Conservation (phyloP, 1,140 invertebrate species). For the Arctopsyche grandis region DNA sequence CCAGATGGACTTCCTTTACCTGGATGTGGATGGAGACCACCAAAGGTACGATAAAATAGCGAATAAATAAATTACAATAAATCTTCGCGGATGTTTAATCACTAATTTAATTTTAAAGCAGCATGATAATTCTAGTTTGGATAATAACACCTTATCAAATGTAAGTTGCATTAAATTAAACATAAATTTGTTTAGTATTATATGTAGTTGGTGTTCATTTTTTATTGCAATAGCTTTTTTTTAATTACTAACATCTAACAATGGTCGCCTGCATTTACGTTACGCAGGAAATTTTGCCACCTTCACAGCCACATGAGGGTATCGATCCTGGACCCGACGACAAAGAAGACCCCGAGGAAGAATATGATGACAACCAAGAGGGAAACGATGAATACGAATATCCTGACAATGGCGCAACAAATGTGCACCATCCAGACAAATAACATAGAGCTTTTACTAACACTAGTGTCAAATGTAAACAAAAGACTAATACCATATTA, state of each 20-base stretch:
- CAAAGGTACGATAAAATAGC: conserved; percentile 71
- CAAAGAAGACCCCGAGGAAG: conserved; percentile 61
- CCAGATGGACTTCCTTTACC: conserved; percentile 92
- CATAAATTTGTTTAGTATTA: neutral
- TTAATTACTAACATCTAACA: conserved; percentile 5
- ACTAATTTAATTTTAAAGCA: conserved; percentile 41
- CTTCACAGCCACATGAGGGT: conserved; percentile 55
- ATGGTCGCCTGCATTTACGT: neutral
- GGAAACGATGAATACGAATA: conserved; percentile 69
- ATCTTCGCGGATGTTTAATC: neutral
- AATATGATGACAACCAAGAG: conserved; percentile 67
- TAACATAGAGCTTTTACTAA: conserved; percentile 54
- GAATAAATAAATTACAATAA: neutral
- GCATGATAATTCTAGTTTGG: conserved; percentile 47
- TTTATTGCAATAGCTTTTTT: no score
- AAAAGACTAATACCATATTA: conserved; percentile 46
- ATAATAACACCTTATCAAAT: conserved; percentile 52
- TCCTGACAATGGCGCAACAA: conserved; percentile 64
- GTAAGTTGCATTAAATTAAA: conserved; percentile 34
- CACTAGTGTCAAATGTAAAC: conserved; percentile 42
- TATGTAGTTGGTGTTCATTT: neutral
- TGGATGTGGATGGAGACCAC: conserved; percentile 93
- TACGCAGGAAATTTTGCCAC: conserved; percentile 59
- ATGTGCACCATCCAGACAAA: conserved; percentile 55
- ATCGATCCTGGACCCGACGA: conserved; percentile 59